Evolutionary conservation across 35 echinoderm and acorn worm species (phyloP).

Genomic region (Heliocidaris erythrogramma): DNA sequence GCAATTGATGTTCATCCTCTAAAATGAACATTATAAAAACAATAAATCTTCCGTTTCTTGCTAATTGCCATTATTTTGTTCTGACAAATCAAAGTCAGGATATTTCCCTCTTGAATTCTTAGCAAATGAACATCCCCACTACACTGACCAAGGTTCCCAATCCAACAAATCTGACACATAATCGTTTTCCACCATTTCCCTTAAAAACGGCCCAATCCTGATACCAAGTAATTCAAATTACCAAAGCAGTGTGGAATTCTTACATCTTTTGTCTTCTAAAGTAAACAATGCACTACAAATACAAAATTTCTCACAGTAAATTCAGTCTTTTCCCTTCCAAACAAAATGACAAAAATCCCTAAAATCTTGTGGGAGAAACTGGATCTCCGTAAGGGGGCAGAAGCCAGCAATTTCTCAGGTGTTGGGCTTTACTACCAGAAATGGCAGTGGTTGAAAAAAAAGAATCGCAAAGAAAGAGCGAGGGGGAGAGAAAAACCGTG

Average conservation of each 20-base stretch:
- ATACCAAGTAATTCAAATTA: conserved; percentile 1
- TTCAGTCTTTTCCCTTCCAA: not conserved
- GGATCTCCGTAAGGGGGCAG: conserved; percentile 17
- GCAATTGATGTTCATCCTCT: no score
- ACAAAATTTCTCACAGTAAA: conserved; percentile 41
- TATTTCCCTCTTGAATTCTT: no score
- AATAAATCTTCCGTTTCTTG: no score
- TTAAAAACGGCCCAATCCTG: not conserved
- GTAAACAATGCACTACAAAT: conserved; percentile 40
- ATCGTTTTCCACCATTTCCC: not conserved
- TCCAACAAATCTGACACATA: not conserved
- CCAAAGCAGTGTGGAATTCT: conserved; percentile 3
- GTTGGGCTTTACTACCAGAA: not conserved
- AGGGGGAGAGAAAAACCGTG: not conserved
- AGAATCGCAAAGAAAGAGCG: not conserved
- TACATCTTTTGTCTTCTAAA: conserved; percentile 37
- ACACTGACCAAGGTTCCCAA: not conserved
- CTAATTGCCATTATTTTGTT: no score
- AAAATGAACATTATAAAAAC: no score
- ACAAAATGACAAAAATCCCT: not conserved
- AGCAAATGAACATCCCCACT: no score
- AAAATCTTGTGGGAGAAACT: conserved; percentile 10
- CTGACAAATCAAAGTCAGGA: no score
- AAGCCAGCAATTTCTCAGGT: not conserved
- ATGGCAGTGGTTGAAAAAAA: not conserved